Evolutionary conservation across 2,797 vertebrate species (phyloP), one percentile per base, ranked within the genome.

Genomic region (Ctenopoma multispine): DNA sequence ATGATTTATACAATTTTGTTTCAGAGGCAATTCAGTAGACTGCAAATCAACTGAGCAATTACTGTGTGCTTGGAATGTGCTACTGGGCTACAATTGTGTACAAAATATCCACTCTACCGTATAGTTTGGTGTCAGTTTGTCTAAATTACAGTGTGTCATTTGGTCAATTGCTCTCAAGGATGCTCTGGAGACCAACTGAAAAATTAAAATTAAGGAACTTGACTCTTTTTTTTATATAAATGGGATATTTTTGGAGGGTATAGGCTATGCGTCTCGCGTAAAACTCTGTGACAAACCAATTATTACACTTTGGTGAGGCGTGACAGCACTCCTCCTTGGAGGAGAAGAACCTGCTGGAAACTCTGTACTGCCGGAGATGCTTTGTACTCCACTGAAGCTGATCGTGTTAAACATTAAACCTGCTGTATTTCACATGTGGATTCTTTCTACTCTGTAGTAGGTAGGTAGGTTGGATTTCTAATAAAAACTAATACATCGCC

Each of bases 1-100:
- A 72, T 61, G 63, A 81, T 83, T 86, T 62, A 81, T 74, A 78
- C 69, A 27, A 41, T 82, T 78, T 73, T 69, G 11, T 64, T 74
- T 68, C 55, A 53, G n/a, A 36, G 61, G 72, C 31, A 59, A 53
- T 51, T 58, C 24, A 69, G 73, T 17, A 47, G 63, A 60, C 69
- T 70, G 69, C 49, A 58, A 50, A 66, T 53, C 68, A 64, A 63
- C 58, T 24, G 53, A 70, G 66, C 46, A 49, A 66, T 74, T 69
- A 46, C 27, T 57, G 46, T 51, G 74, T 65, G 34, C 66, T 54
- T 53, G n/a, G 64, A 66, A 38, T 69, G 64, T 64, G 40, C 27
- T 66, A 49, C 20, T n/a, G 11, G 38, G 40, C 54, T 24, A 3
- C 65, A 36, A 10, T 1, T 3, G 18, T 36, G 43, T 70, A 53